Evolutionary conservation across 2,113 vertebrate species (phyloP), one percentile per base, ranked within the genome.

Genomic region (Todiramphus saurophagus): DNA sequence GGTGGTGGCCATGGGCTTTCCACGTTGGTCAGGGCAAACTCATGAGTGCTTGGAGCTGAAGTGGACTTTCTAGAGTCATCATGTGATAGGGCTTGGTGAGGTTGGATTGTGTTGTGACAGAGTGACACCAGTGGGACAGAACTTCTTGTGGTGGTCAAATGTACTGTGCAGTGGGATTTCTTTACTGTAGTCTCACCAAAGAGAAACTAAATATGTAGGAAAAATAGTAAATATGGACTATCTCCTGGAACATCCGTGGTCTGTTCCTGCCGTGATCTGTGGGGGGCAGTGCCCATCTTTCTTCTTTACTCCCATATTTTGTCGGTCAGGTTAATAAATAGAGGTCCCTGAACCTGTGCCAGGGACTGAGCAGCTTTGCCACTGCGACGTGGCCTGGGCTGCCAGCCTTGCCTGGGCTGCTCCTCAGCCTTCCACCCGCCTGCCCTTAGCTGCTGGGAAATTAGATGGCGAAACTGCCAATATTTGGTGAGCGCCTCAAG

Each of bases 151-250:
- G 63, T 63, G 76, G 19, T 25, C 31, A 11, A 44, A 35, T 5
- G 21, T 35, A 5, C 23, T 28, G 12, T 16, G 19, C 23, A 31
- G 24, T 1, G 55, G 12, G 35, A 6, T 10, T 35, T 39, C 31
- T 31, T 62, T 53, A 27, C 24, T 60, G 55, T 4, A 20, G 31
- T 33, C 7, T 74, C 16, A 4, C 14, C 11, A 28, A 39, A 28
- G 74, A 11, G 12, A 56, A 64, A 55, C 5, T 10, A 39, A 50
- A 48, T 13, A 3, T 30, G 46, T 58, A 18, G 41, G 20, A 30
- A 60, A 27, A 10, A 5, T 0, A n/a, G 19, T 35, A 28, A 50
- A 16, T 16, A 4, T 0, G 37, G 43, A 3, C 21, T 21, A 8
- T 39, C 35, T 46, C 16, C 39, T 10, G 70, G 53, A 13, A 3